Evolutionary conservation across 2,113 vertebrate genomes (phyloP).

Genomic region (Macquaria australasica): DNA sequence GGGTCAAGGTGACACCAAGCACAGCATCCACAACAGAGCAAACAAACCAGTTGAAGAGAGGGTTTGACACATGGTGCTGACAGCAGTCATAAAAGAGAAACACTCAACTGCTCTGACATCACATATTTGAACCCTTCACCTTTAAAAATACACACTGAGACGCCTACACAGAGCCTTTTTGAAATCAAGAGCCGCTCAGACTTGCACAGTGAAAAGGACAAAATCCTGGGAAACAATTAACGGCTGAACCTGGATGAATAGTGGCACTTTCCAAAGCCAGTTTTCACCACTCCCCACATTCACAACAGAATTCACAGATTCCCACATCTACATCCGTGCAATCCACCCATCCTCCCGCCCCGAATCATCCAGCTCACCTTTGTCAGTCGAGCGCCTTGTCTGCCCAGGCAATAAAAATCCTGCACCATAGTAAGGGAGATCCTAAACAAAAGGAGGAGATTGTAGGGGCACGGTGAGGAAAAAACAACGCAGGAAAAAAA

Average conservation of each 20-base stretch:
- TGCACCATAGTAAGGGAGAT: constrained; percentile 73
- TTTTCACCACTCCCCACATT: constrained; percentile 45
- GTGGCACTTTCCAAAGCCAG: neutral
- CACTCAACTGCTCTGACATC: constrained; percentile 51
- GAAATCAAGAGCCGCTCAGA: constrained; percentile 39
- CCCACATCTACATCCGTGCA: neutral
- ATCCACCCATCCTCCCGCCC: constrained; percentile 9
- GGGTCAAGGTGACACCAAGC: constrained; percentile 72
- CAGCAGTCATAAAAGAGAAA: constrained; percentile 41
- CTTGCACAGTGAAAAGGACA: constrained; percentile 26
- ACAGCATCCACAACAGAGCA: constrained; percentile 34
- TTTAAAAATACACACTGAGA: constrained; percentile 46
- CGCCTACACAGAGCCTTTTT: constrained; percentile 26
- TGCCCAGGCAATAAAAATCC: constrained; percentile 76
- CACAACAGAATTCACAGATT: constrained; percentile 19
- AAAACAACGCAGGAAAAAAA: constrained; percentile 30
- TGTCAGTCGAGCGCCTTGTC: constrained; percentile 67
- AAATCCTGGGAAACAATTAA: constrained; percentile 46
- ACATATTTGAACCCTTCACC: constrained; percentile 58
- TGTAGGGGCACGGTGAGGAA: constrained; percentile 26
- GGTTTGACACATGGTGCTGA: constrained; percentile 42
- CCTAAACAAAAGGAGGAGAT: constrained; percentile 59
- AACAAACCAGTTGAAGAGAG: constrained; percentile 31
- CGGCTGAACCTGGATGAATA: constrained; percentile 20
- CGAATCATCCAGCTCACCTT: constrained; percentile 75